These are phyloP conservation scores for Leucoraja erinaceus DNA, from an alignment of 2,113 vertebrate genomes.

Conservation along the genomic window DNA sequence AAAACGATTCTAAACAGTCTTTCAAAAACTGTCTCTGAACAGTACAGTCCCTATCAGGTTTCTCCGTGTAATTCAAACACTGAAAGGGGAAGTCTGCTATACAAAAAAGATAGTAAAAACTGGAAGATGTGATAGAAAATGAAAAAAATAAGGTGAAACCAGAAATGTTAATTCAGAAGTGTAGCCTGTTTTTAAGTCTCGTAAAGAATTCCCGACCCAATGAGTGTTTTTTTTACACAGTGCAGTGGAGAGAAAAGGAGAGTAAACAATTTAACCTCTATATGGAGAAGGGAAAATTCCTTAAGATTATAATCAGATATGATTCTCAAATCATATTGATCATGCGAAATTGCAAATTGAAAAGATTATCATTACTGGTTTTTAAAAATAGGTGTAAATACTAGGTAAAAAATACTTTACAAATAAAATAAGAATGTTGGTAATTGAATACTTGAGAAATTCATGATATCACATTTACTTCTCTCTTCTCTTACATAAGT, in stretches of 20 bases:
- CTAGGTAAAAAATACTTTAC: neutral
- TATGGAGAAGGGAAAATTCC: neutral
- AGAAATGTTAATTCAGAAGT: neutral
- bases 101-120: neutral
- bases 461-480: neutral
- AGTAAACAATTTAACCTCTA: neutral
- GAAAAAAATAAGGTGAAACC: neutral
- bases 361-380: neutral
- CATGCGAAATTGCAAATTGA: neutral
- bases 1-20: neutral
- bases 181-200: neutral
- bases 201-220: too few species aligned
- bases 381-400: neutral
- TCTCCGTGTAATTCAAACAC: neutral
- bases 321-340: neutral
- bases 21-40: neutral
- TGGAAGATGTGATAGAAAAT: neutral
- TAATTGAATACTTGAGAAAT: neutral
- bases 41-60: neutral
- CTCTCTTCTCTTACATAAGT: neutral
- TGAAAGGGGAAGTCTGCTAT: neutral
- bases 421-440: neutral
- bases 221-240: too few species aligned
- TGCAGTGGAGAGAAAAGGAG: neutral
- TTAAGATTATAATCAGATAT: neutral